Base-by-base conservation (phyloP, 2,113 vertebrate species). In the Amphiprion percula region DNA sequence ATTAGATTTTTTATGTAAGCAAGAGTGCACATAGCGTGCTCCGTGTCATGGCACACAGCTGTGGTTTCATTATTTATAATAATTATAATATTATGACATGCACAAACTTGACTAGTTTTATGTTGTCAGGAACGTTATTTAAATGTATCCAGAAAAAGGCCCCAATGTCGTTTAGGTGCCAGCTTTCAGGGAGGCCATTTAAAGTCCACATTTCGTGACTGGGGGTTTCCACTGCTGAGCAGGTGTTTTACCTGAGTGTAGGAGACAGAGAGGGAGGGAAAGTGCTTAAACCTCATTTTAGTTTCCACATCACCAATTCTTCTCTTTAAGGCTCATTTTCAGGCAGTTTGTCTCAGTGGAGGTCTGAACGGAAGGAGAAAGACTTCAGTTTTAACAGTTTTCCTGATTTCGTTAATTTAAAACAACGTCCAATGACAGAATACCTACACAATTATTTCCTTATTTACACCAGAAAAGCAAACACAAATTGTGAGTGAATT, bases 241-340 rank as follows among this genome's bases (percentile, higher is more conserved):
- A 77, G 82, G 79, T 85, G 72, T 77, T 68, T 78, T 44, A 87
- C 75, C 82, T 68, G 59, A 63, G 28, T 44, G 23, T 44, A 39
- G 44, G 33, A 77, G 39, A 37, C 46, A 21, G 69, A 28, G n/a
- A 61, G 67, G 0, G 77, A 28, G 44, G 23, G 19, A 12, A 44
- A 33, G 59, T 30, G 44, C 7, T 64, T 67, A 72, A 55, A 50
- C 53, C 26, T 68, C 8, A 9, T 62, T 52, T 55, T 41, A 61
- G 16, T 46, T 77, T 61, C 44, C 68, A 24, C 56, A 68, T 26
- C 39, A 14, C 0, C 10, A 46, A 64, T 61, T 84, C n/a, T 39
- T 44, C 23, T 52, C 47, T 60, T 58, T 58, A 70, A 58, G 8
- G 15, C 33, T 66, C 0, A 28, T 55, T 14, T 61, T 28, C 7